phyloP scores from a whole-genome alignment of 2,888 invertebrate genomes.

The Drosophila demipolita region DNA sequence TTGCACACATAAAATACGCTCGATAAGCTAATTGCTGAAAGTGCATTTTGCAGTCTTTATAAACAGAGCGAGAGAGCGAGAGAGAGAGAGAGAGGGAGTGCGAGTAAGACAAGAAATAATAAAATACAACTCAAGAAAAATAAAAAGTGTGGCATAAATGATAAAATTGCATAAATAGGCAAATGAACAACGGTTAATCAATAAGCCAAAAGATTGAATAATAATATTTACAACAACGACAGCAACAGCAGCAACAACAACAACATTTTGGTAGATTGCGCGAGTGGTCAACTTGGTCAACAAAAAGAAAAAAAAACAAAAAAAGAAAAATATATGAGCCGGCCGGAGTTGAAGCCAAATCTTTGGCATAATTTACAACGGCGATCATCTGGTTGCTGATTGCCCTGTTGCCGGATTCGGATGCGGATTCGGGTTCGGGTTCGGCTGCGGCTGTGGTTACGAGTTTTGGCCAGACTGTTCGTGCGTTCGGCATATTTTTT shows the following conservation, averaged over 20 bases:
- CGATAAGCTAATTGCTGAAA: not conserved
- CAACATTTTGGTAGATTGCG: conserved; percentile 41
- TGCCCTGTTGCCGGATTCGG: conserved; percentile 48
- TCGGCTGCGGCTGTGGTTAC: not conserved
- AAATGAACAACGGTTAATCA: conserved; percentile 79
- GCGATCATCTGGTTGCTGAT: conserved; percentile 46
- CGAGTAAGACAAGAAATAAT: not conserved
- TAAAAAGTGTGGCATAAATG: conserved; percentile 46
- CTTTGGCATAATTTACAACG: conserved; percentile 68
- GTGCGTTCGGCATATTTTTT: conserved; percentile 2
- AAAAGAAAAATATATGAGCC: conserved; percentile 20
- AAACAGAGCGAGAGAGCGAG: not conserved
- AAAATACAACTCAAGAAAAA: not conserved
- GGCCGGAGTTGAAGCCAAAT: conserved; percentile 41
- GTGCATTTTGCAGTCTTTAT: not conserved
- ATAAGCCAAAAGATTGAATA: conserved; percentile 76
- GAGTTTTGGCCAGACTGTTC: not conserved
- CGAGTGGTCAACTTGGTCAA: conserved; percentile 52
- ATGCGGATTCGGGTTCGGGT: conserved; percentile 15
- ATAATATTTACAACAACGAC: conserved; percentile 55
- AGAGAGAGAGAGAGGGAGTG: no score
- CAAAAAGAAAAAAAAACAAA: conserved; percentile 9
- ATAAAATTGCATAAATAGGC: conserved; percentile 78
- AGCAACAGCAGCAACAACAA: conserved; percentile 23
- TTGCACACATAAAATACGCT: not conserved